Evolutionary conservation across 1,140 invertebrate genomes (phyloP), one percentile per base, ranked within the genome.

Genomic region (Aphis craccivora): DNA sequence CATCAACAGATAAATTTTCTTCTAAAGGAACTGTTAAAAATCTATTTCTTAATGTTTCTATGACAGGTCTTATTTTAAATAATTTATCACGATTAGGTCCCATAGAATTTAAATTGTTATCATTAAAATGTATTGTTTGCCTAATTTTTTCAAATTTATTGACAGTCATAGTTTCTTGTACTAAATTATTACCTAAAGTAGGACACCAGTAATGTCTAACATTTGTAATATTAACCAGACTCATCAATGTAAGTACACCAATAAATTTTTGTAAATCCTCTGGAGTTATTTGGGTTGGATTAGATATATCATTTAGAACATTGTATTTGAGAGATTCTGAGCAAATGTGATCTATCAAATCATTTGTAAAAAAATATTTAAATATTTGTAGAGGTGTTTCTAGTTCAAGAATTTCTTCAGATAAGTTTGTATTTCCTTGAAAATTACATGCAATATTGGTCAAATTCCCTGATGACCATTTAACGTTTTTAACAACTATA

Each of bases 1-100:
- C 45, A 48, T 48, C 45, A 9, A 48, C 45, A 48, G 45, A 48
- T 88, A 84, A 93, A n/a, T 93, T n/a, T 88, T 94, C 89, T 88
- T 94, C 93, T n/a, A 94, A 30, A 11, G 90, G 93, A 37, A 94
- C 67, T 23, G 48, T 43, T n/a, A 37, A n/a, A 94, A 93, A 94
- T 86, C 40, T 45, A 30, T 43, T 87, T 48, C 30, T 87, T 14
- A 67, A 37, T 37, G 76, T 81, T 81, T 81, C 76, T 18, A 81
- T 81, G 5, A 48, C 45, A 48, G 45, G 45, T 48, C 45, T 48
- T 48, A 48, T 48, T 48, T 48, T 48, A 48, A 48, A 48, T 48
- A 48, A 48, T 48, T 48, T 48, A 48, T 48, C 45, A 48, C 45
- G 45, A 48, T 48, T 48, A 7, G 45, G 45, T 48, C 45, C 45